Base-by-base conservation (phyloP, 2,113 vertebrate genomes). In the Sphaerodactylus townsendi region DNA sequence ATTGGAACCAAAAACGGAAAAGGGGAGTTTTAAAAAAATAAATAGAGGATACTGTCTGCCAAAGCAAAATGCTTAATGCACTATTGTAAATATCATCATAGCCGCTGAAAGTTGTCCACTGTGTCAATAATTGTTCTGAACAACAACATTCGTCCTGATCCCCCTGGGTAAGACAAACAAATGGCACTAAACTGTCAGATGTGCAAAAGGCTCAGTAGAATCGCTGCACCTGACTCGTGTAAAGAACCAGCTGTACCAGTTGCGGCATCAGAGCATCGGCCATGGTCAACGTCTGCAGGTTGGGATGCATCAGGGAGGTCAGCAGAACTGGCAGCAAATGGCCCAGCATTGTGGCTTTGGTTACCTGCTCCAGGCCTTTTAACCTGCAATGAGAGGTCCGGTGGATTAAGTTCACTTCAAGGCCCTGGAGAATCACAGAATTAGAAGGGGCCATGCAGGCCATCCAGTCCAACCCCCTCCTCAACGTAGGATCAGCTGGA, bases 261-360 rank as follows among this genome's bases (percentile, higher is more conserved):
- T 99, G 99, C 77, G 99, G 98, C 99, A 99, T 99, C 90, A 99
- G 96, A 17, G 98, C 98, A 41, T 99, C 99, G 13, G 98, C 99
- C 81, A 99, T 97, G 19, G 94, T 98, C 64, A 99, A 94, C 8
- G 98, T 99, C 91, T 99, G 98, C 75, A 99, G 95, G 90, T 99
- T 99, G 10, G 98, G 98, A 90, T 99, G 99, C 99, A 99, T 99
- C 95, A 99, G 93, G 71, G 99, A 98, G 1, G 98, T 99, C 90
- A 99, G 96, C 21, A 99, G 93, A 79, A 99, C 98, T 0, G 99
- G 99, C 77, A 99, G 96, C 89, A 99, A 95, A 90, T 99, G 99
- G 46, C 99, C 99, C 37, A 99, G 96, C 98, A 99, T 98, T 2
- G 99, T 99, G 35, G 98, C 98, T 92, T 99, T 99, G 6, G 98